Base-by-base conservation (phyloP, 92 coral and sea anemone genomes). In the Actinostola sp. region DNA sequence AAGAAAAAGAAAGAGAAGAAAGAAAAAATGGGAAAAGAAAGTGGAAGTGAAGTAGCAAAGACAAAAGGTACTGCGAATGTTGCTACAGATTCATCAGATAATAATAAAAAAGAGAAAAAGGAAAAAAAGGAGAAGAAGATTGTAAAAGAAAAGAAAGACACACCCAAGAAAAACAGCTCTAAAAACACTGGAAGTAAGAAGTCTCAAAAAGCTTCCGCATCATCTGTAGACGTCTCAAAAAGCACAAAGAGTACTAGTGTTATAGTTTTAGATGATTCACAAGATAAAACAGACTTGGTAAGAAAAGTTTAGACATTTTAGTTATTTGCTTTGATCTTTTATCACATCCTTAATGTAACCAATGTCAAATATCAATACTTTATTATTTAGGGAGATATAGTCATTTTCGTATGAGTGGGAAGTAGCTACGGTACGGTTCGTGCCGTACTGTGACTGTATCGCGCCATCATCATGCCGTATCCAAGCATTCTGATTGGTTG, bases 1-100 rank as follows among this genome's bases (percentile, higher is more conserved):
- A 63, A 63, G 27, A 57, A 17, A 17, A 63, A 63, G 42, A 63
- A 31, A 63, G 31, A 63, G 42, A 63, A n/a, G 51, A 63, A 38
- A n/a, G 50, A 39, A 16, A 63, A 27, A 36, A 23, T 34, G 2
- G 50, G 31, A 35, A 63, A 38, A 20, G 50, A 17, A 9, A 39
- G 26, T 1, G 5, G 0, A 1, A 1, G 28, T 3, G 21, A 63
- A 8, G 35, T 8, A 32, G 36, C 7, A 21, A 23, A 23, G 48
- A 26, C 3, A 3, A n/a, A 43, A 8, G 60, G 30, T 24, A 2
- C 31, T 9, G 29, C 28, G 1, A 24, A 14, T 53, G 60, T 14
- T 49, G 20, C 5, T 49, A 21, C 56, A 49, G 45, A 49, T 49
- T 49, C 56, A 49, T 8, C 19, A 27, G 70, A 15, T 30, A 54